Evolutionary conservation across 92 coral and sea anemone species (phyloP).

Genomic region (Umimayanthus chanpuru): DNA sequence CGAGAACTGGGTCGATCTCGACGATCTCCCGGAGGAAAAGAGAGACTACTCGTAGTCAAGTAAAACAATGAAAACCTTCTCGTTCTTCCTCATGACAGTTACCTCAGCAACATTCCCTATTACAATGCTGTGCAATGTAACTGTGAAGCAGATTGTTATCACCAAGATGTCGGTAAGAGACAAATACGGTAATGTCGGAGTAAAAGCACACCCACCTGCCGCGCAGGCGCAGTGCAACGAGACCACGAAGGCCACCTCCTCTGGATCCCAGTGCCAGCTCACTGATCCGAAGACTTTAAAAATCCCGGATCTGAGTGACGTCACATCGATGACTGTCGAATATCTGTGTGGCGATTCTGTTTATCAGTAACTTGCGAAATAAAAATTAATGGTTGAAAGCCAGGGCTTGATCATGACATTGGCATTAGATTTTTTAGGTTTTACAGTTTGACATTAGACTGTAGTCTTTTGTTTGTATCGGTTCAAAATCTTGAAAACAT

Average conservation of each 20-base stretch:
- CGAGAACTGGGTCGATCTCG: too few relatives aligned
- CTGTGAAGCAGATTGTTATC: conserved; percentile 16
- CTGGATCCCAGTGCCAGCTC: conserved; percentile 22
- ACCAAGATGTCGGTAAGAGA: conserved; percentile 22
- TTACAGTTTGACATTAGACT: background rate
- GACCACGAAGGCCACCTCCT: background rate
- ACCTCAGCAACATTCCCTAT: conserved; percentile 28
- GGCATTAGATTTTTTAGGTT: background rate
- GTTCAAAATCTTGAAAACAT: background rate
- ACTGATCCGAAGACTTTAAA: conserved; percentile 29
- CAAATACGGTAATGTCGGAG: conserved; percentile 40
- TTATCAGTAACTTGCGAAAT: background rate
- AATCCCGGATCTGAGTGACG: conserved; percentile 24
- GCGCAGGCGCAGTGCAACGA: conserved; percentile 40
- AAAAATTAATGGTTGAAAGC: background rate
- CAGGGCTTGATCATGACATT: too few relatives aligned
- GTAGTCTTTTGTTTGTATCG: too few relatives aligned
- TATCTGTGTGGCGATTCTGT: conserved; percentile 11
- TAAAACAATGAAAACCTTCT: background rate
- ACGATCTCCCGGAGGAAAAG: too few relatives aligned
- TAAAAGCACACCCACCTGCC: background rate
- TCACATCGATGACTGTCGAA: background rate
- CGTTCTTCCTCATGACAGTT: background rate
- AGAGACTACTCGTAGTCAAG: too few relatives aligned
- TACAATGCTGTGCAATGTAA: conserved; percentile 11